A percentile compares a stretch with the other conserved stretches of the same genome.
Evolutionary conservation across 2,113 vertebrate genomes (phyloP).

Genomic region (Odontophorus gujanensis): DNA sequence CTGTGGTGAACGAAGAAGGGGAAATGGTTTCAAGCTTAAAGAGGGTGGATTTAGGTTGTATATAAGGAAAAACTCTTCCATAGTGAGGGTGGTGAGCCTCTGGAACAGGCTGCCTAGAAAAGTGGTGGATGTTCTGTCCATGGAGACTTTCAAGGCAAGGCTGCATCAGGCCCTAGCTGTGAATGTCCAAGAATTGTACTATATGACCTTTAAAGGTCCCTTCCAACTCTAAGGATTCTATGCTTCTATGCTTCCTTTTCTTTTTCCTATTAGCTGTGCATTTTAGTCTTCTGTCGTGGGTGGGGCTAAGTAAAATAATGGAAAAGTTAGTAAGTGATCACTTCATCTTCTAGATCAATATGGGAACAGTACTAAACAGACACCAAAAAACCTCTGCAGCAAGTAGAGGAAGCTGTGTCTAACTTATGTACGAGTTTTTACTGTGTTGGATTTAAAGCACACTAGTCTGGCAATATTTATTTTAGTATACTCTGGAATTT

Average conservation of each 20-base stretch:
- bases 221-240: background rate
- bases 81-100: too few species aligned
- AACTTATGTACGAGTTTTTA: background rate
- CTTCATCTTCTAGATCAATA: background rate
- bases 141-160: too few species aligned
- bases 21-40: too few species aligned
- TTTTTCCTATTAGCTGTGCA: background rate
- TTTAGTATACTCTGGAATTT: background rate
- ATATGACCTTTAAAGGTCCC: too few species aligned
- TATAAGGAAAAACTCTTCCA: too few species aligned
- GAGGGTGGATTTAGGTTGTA: too few species aligned
- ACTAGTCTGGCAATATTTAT: background rate
- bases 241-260: background rate
- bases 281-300: background rate
- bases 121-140: too few species aligned
- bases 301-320: background rate
- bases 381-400: fast-evolving
- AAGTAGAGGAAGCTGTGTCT: background rate
- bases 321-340: background rate
- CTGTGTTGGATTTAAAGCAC: background rate
- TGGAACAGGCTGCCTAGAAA: too few species aligned
- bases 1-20: too few species aligned
- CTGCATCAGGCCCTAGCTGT: too few species aligned
- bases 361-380: background rate
- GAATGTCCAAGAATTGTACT: too few species aligned